These are phyloP conservation scores for Tor tambroides DNA, from an alignment of 2,113 vertebrate species.

Conservation along the genomic window DNA sequence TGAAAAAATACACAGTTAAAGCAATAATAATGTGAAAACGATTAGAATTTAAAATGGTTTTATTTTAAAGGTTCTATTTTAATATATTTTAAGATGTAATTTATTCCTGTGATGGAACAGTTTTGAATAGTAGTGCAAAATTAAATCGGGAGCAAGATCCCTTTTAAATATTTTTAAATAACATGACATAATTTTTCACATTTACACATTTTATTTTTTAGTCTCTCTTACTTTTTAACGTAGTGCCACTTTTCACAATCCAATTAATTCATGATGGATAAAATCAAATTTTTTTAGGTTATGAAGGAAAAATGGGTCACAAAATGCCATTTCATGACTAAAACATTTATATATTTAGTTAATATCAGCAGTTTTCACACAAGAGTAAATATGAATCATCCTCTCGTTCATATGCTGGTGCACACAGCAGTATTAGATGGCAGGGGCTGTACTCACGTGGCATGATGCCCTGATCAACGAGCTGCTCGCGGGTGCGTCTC, in stretches of 20 bases:
- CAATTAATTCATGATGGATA: background rate
- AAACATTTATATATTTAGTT: background rate
- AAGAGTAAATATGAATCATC: background rate
- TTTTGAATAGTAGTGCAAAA: background rate
- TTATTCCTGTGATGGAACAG: background rate
- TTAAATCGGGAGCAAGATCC: background rate
- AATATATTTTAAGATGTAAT: background rate
- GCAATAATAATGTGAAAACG: background rate
- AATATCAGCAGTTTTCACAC: background rate
- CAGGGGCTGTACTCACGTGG: conserved; percentile 85
- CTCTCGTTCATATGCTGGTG: background rate
- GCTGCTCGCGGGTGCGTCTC: conserved; percentile 92
- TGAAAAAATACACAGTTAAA: background rate
- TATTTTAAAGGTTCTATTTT: background rate
- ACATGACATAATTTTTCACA: background rate
- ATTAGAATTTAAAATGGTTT: background rate
- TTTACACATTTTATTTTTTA: background rate
- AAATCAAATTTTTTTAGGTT: background rate
- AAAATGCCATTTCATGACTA: background rate
- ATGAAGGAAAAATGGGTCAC: background rate
- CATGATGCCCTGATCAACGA: conserved; percentile 99
- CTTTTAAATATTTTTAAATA: background rate
- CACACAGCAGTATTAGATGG: background rate
- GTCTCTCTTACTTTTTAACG: too few species aligned
- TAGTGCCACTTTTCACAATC: background rate